A percentile compares a stretch with the other conserved stretches of the same genome.
Evolutionary conservation across 2,888 invertebrate genomes (phyloP).

Genomic region (Phyto melanocephala): DNA sequence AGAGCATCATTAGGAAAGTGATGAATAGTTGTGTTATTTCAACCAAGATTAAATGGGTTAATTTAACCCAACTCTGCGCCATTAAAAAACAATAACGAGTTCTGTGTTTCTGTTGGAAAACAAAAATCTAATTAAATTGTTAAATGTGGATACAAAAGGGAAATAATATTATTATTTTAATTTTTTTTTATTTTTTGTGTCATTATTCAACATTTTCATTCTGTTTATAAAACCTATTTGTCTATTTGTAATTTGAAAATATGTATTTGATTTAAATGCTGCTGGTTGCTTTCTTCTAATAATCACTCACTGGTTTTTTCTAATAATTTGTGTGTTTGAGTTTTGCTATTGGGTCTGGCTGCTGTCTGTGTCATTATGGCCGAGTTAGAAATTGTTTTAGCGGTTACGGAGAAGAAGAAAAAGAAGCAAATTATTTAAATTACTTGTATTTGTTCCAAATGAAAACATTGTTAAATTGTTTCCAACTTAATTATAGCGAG

Average conservation of each 20-base stretch:
- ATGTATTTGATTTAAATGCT: slow-evolving; percentile 41
- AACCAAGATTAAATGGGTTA: not conserved
- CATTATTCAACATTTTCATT: not conserved
- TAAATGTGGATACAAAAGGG: not conserved
- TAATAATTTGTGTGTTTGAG: not conserved
- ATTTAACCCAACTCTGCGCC: not conserved
- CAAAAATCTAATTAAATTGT: slow-evolving; percentile 43
- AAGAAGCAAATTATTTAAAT: slow-evolving; percentile 41
- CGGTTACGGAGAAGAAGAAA: slow-evolving; percentile 33
- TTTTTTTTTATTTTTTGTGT: slow-evolving; percentile 1
- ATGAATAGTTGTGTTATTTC: slow-evolving; percentile 34
- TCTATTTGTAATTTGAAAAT: slow-evolving; percentile 7
- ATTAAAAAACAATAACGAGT: slow-evolving; percentile 10
- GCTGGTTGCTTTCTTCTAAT: not conserved
- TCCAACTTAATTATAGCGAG: slow-evolving; percentile 57
- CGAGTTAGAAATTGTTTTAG: slow-evolving; percentile 56
- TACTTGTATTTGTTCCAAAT: slow-evolving; percentile 55
- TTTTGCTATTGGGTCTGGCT: slow-evolving; percentile 19
- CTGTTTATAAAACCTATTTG: too few relatives aligned
- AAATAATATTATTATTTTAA: slow-evolving; percentile 36
- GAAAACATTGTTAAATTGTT: slow-evolving; percentile 66
- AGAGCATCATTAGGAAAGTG: slow-evolving; percentile 44
- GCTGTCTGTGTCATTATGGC: slow-evolving; percentile 48
- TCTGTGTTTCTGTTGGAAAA: not conserved
- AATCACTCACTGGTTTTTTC: not conserved